These are phyloP conservation scores for Sternarchorhynchus goeldii DNA, from an alignment of 2,797 vertebrate genomes.

Conservation along the genomic window DNA sequence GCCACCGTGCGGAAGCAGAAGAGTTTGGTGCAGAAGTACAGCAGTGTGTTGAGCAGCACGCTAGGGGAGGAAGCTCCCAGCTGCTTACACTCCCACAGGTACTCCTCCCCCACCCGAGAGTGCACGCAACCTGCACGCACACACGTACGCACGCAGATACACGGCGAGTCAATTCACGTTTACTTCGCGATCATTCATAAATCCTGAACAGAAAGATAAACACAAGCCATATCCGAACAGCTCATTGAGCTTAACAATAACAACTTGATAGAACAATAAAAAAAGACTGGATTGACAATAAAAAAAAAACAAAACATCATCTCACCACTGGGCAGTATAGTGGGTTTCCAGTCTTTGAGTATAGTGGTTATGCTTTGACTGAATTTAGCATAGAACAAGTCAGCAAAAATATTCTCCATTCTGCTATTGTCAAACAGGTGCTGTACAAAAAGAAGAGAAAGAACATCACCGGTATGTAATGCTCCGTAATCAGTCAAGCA, in stretches of 20 bases:
- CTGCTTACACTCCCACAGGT: slow-evolving; percentile 97
- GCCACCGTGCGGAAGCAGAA: slow-evolving; percentile 90
- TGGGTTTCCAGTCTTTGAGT: slow-evolving; percentile 88
- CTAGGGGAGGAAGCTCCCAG: slow-evolving; percentile 96
- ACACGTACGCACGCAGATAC: not conserved
- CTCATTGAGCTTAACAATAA: too few species aligned
- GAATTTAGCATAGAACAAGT: slow-evolving; percentile 92
- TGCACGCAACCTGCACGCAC: slow-evolving; percentile 84
- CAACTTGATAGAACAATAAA: too few species aligned
- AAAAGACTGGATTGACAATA: not conserved
- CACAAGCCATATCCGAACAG: too few species aligned
- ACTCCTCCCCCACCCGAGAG: slow-evolving; percentile 95
- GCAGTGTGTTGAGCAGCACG: slow-evolving; percentile 94
- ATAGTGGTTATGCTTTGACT: slow-evolving; percentile 89
- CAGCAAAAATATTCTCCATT: slow-evolving; percentile 99
- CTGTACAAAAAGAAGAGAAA: slow-evolving; percentile 63
- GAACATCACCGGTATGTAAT: not conserved
- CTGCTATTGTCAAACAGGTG: slow-evolving; percentile 96
- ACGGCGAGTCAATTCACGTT: not conserved
- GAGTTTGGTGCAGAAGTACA: slow-evolving; percentile 98
- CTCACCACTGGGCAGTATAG: slow-evolving; percentile 90
- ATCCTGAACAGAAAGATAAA: too few species aligned
- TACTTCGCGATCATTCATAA: not conserved
- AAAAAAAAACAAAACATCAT: not conserved
- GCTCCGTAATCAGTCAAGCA: not conserved